These are phyloP conservation scores for Caenorhabditis brenneri DNA, from an alignment of 1,140 invertebrate genomes.

Conservation along the genomic window DNA sequence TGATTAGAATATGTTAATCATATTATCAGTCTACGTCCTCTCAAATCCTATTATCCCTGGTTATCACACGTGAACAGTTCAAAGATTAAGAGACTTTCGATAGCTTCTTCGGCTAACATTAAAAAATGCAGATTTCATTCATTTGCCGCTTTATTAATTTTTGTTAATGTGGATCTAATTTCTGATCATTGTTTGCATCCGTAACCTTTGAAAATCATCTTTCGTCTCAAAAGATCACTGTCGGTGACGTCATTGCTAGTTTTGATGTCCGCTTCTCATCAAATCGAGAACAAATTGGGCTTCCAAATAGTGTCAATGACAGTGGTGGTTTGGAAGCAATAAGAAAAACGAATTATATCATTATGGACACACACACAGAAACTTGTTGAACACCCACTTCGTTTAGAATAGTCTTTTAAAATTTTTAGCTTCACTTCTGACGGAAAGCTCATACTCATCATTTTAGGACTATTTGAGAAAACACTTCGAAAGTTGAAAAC, in stretches of 20 bases:
- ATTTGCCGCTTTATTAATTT: no score
- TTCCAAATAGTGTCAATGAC: slow-evolving; percentile 36
- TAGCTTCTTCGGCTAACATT: neutral
- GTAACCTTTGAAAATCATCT: slow-evolving; percentile 20
- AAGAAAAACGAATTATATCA: slow-evolving; percentile 11
- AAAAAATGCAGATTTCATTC: no score
- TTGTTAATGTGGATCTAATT: neutral
- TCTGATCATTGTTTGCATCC: slow-evolving; percentile 14
- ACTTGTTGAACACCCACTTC: neutral
- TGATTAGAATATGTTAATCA: neutral
- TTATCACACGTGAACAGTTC: slow-evolving; percentile 13
- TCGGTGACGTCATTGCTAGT: neutral
- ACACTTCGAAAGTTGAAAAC: no score
- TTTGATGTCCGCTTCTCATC: slow-evolving; percentile 26
- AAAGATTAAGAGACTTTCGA: neutral
- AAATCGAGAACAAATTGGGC: slow-evolving; percentile 17
- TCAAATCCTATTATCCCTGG: neutral
- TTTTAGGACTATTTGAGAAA: no score
- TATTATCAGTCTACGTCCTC: neutral
- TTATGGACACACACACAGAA: slow-evolving; percentile 1
- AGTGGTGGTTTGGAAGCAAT: slow-evolving; percentile 15
- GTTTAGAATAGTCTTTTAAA: neutral
- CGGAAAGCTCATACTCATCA: no score
- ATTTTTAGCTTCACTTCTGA: no score
- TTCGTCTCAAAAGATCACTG: slow-evolving; percentile 11